A percentile compares a stretch with the other conserved stretches of the same genome.
Evolutionary conservation across 2,113 vertebrate genomes (phyloP).

Genomic region (Mormoops blainvillei): DNA sequence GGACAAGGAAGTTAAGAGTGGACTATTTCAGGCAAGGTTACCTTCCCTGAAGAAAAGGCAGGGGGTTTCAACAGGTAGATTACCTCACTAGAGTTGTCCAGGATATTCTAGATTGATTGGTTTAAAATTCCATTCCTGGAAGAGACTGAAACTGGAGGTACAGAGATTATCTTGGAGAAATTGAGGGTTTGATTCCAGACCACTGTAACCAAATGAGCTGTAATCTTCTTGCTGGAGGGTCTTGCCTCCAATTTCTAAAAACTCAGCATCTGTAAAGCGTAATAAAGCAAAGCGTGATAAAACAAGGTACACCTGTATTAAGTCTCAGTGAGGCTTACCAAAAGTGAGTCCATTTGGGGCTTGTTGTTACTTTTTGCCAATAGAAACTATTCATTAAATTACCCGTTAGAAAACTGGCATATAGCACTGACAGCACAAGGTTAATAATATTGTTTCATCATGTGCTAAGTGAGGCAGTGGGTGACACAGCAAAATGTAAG

Average conservation of each 20-base stretch:
- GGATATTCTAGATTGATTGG: background rate
- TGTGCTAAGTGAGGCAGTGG: background rate
- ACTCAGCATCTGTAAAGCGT: background rate
- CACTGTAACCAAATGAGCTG: background rate
- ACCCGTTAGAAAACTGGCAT: background rate
- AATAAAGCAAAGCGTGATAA: background rate
- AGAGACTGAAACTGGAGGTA: background rate
- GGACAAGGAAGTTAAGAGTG: background rate
- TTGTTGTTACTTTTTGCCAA: background rate
- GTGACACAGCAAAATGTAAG: background rate
- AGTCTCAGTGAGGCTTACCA: background rate
- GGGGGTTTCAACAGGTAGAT: background rate
- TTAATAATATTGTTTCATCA: background rate
- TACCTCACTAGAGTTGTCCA: background rate
- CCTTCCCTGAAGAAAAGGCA: background rate
- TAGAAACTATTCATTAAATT: background rate
- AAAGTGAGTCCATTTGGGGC: background rate
- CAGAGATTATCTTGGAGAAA: background rate
- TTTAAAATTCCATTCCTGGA: background rate
- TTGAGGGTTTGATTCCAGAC: background rate
- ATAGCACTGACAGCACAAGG: background rate
- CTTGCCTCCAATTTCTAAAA: background rate
- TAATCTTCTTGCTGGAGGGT: background rate
- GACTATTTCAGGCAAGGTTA: background rate
- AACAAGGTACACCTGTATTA: background rate